Conservation (phyloP, 2,113 vertebrate genomes). For the Chaenogobius annularis region DNA sequence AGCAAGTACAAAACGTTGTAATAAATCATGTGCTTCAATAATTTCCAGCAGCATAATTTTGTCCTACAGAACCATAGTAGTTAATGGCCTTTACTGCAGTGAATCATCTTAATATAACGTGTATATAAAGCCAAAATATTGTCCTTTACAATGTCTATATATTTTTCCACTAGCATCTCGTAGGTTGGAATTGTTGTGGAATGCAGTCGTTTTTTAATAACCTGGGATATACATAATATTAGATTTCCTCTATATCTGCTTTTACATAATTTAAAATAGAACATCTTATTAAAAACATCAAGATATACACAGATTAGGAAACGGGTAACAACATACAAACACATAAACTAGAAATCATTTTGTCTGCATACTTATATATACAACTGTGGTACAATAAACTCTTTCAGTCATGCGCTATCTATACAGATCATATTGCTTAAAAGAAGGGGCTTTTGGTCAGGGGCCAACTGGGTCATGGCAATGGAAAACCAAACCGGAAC, state of each 20-base stretch:
- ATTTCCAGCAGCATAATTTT: conserved; percentile 75
- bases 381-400: conserved; percentile 96
- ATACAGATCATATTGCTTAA: conserved; percentile 99
- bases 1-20: conserved; percentile 74
- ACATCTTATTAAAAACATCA: conserved; percentile 99
- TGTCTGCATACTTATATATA: conserved; percentile 96
- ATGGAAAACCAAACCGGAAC: conserved; percentile 37
- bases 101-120: conserved; percentile 77
- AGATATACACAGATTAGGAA: conserved; percentile 99
- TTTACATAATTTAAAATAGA: conserved; percentile 99
- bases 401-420: conserved; percentile 99
- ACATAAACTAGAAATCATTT: conserved; percentile 98
- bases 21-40: conserved; percentile 81
- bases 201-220: conserved; percentile 89
- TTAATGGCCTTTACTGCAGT: conserved; percentile 77
- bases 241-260: conserved; percentile 97
- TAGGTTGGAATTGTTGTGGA: conserved; percentile 85
- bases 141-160: conserved; percentile 91
- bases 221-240: conserved; percentile 89
- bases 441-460: conserved; percentile 90
- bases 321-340: conserved; percentile 99
- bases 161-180: conserved; percentile 86
- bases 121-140: conserved; percentile 81
- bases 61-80: conserved; percentile 74
- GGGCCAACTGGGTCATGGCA: conserved; percentile 55